Conservation (phyloP, 2,797 vertebrate species). For the Squalus acanthias region DNA sequence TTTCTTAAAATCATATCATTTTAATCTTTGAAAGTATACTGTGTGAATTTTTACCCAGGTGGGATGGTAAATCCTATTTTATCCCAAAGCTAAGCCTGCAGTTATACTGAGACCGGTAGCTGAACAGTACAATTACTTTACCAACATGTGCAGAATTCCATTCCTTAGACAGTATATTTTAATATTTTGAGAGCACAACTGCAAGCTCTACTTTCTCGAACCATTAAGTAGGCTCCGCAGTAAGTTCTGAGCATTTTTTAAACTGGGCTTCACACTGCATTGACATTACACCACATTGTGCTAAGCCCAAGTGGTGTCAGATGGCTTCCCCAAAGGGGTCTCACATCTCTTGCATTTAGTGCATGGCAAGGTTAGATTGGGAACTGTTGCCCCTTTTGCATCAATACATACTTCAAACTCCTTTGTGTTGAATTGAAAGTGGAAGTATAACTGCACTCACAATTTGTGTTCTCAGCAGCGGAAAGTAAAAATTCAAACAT, state of each 20-base stretch:
- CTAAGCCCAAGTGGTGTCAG: neutral
- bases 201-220: neutral
- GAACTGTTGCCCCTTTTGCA: neutral
- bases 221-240: neutral
- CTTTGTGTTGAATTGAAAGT: neutral
- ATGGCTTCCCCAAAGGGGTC: neutral
- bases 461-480: neutral
- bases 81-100: neutral
- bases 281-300: neutral
- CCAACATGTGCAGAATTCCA: neutral
- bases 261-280: neutral
- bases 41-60: neutral
- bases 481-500: neutral
- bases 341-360: neutral
- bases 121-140: neutral
- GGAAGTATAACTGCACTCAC: neutral
- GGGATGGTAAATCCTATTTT: neutral
- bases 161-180: neutral
- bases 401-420: neutral
- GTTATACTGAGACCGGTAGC: neutral
- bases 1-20: neutral
- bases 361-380: neutral
- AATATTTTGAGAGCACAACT: neutral
- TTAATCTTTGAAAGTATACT: neutral
- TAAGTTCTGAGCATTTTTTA: neutral